A percentile compares a stretch with the other conserved stretches of the same genome.
These are phyloP conservation scores for Idaea dimidiata DNA, from an alignment of 2,888 invertebrate species.

Conservation along the genomic window DNA sequence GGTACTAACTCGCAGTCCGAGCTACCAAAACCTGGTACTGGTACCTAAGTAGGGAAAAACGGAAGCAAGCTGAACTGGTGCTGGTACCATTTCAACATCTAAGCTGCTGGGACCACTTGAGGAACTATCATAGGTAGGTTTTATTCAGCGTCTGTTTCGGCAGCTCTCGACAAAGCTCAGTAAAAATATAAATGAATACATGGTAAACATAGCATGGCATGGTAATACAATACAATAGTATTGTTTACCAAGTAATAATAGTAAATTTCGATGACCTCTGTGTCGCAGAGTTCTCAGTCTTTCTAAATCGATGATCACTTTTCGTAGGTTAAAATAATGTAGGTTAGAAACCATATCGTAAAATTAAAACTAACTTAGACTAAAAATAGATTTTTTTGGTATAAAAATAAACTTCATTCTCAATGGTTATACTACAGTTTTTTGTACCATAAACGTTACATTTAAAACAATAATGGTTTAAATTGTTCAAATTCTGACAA, in stretches of 20 bases:
- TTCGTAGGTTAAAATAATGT: background rate
- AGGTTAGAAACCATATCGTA: background rate
- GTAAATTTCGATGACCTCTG: too few species aligned
- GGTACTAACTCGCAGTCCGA: background rate
- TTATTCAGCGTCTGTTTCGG: too few species aligned
- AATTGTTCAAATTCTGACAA: background rate
- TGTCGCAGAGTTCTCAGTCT: too few species aligned
- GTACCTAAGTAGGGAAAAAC: background rate
- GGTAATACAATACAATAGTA: too few species aligned
- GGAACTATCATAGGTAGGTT: too few species aligned
- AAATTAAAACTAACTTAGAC: too few species aligned
- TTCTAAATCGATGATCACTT: too few species aligned
- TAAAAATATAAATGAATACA: too few species aligned
- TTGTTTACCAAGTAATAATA: too few species aligned
- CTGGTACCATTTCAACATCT: background rate
- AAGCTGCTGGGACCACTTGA: too few species aligned
- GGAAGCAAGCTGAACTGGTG: background rate
- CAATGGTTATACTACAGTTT: background rate
- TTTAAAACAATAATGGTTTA: background rate
- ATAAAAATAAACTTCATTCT: background rate
- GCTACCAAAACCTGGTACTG: background rate
- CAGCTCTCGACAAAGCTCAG: too few species aligned
- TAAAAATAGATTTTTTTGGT: background rate
- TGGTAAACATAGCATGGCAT: too few species aligned
- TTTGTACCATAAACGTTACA: background rate